phyloP scores from a whole-genome alignment of 2,113 vertebrate species.

The Oreochromis spilurus region DNA sequence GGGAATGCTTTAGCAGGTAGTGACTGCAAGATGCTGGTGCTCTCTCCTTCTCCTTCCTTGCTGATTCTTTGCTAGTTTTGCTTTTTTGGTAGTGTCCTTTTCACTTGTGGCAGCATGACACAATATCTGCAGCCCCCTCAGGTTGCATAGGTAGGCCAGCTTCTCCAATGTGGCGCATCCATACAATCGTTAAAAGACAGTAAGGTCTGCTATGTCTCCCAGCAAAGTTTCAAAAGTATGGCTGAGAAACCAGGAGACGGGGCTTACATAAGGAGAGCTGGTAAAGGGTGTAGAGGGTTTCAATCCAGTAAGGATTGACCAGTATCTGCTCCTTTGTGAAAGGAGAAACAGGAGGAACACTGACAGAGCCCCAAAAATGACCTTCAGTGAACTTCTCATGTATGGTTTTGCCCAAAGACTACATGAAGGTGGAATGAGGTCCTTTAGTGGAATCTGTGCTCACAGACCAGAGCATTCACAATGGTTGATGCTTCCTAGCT shows the following conservation, averaged over 20 bases:
- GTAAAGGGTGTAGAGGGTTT: no score
- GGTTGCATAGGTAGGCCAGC: neutral
- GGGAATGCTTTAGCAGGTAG: neutral
- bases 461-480: neutral
- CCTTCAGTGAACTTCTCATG: neutral
- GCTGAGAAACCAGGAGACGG: neutral
- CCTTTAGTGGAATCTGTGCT: neutral
- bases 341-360: neutral
- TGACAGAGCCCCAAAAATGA: neutral
- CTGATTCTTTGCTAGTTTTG: neutral
- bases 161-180: rapidly evolving
- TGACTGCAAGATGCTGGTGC: neutral
- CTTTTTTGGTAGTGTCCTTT: neutral
- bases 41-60: neutral
- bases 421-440: neutral
- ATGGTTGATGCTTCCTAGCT: neutral
- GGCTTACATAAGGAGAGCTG: no score
- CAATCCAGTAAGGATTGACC: neutral
- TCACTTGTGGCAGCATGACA: neutral
- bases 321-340: neutral
- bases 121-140: neutral
- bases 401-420: neutral
- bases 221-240: neutral
- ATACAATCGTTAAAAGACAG: neutral
- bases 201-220: neutral